These are phyloP conservation scores for Coptotermes formosanus DNA, from an alignment of 1,140 invertebrate species.

Conservation along the genomic window DNA sequence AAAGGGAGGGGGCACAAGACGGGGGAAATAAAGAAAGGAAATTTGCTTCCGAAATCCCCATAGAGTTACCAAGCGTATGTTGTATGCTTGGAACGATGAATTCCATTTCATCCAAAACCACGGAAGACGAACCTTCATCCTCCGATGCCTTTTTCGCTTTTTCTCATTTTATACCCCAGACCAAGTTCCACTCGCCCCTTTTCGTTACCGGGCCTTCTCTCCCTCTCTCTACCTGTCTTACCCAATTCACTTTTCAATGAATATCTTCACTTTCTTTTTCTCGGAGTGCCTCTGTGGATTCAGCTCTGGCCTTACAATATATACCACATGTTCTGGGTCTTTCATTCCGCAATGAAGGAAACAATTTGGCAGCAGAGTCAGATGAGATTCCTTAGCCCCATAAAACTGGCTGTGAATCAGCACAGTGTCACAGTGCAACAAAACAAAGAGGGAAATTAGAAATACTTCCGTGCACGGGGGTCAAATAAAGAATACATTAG, in stretches of 20 bases:
- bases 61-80: constrained; percentile 4
- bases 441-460: background rate
- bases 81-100: constrained; percentile 2
- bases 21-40: background rate
- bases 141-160: background rate
- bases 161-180: background rate
- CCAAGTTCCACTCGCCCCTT: background rate
- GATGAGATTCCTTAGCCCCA: constrained; percentile 1
- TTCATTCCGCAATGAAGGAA: background rate
- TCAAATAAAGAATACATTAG: background rate
- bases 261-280: background rate
- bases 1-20: background rate
- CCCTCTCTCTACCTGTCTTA: background rate
- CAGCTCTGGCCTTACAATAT: background rate
- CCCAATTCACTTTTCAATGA: constrained; percentile 15
- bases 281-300: background rate
- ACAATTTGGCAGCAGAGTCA: background rate
- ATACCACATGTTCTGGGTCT: background rate
- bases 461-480: background rate
- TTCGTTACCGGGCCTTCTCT: background rate
- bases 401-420: background rate
- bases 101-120: constrained; percentile 11
- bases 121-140: background rate
- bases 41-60: constrained; percentile 18
- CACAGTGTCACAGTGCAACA: background rate